Base-by-base conservation (phyloP, 2,888 invertebrate genomes). In the Acholoe squamosa region DNA sequence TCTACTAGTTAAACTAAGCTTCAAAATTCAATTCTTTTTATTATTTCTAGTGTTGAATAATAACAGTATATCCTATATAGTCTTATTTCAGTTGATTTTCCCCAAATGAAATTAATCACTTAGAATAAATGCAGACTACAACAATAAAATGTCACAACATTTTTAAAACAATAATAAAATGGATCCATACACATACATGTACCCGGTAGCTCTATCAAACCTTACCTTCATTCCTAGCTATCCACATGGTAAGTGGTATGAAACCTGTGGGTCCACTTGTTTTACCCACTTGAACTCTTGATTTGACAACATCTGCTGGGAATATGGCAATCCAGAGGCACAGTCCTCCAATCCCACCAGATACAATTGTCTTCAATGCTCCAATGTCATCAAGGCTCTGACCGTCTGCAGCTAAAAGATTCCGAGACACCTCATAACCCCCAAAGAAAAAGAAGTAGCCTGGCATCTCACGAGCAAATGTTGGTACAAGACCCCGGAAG, bases 391-490 rank as follows among this genome's bases (percentile, higher is more conserved):
- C 92, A 67, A 92, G 92, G 86, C 51, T 90, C 89, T 89, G 34
- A 3, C 93, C 93, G 43, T 80, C 25, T 28, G 92, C 91, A 12
- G 92, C 91, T 5, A 97, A 94, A 5, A 97, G 90, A 28, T 96
- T 96, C 90, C 97, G 95, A 25, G 97, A 97, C 22, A 95, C 91
- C 92, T 96, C 96, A 96, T 99, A 99, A 92, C 98, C 98, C 80
- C 99, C 99, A 96, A 99, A 99, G 96, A 99, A 99, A 96, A 98
- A 99, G 96, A 99, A 99, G 96, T 99, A 99, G 1, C 99, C 99
- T 0, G 99, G 99, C 98, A 99, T 99, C 96, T 99, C 99, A 93
- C 99, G 97, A 94, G 97, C 97, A 93, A 99, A 97, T 0, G 99
- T 99, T 0, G 99, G 98, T 0, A 97, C 97, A 16, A 99, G 96